Percentiles rank a stretch among this genome's conserved stretches.
Conservation (phyloP, 2,888 invertebrate genomes). For the Eurytoma californica region DNA sequence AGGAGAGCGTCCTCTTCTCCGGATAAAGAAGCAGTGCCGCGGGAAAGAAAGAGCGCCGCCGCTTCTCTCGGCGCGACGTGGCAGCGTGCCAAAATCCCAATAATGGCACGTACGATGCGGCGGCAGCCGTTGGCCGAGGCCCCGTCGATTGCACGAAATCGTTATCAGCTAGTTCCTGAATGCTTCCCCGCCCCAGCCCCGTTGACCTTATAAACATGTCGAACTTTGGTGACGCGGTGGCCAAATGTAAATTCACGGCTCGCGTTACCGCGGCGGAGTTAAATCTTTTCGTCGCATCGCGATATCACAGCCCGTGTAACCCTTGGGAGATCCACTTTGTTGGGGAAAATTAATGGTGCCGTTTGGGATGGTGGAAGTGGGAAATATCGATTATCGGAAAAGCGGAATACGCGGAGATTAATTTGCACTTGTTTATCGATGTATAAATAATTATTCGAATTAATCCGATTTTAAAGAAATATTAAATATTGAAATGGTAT, state of each 20-base stretch:
- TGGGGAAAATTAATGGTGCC: no score
- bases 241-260: conserved; percentile 19
- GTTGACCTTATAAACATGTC: conserved; percentile 49
- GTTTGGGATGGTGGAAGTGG: no score
- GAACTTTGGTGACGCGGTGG: conserved; percentile 35
- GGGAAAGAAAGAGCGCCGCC: conserved; percentile 1
- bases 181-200: neutral
- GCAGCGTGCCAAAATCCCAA: conserved; percentile 61
- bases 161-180: conserved; percentile 57
- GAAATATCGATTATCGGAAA: no score
- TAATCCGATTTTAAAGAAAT: no score
- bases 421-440: no score
- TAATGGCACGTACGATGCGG: conserved; percentile 60
- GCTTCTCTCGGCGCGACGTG: conserved; percentile 36
- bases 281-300: no score
- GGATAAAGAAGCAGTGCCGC: neutral
- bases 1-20: neutral
- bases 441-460: no score
- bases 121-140: conserved; percentile 48
- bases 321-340: no score
- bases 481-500: no score
- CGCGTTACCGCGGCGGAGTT: no score
- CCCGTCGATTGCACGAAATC: conserved; percentile 59
- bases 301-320: no score
- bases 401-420: no score